phyloP scores from a whole-genome alignment of 1,140 invertebrate species.

The Nymphalis io region DNA sequence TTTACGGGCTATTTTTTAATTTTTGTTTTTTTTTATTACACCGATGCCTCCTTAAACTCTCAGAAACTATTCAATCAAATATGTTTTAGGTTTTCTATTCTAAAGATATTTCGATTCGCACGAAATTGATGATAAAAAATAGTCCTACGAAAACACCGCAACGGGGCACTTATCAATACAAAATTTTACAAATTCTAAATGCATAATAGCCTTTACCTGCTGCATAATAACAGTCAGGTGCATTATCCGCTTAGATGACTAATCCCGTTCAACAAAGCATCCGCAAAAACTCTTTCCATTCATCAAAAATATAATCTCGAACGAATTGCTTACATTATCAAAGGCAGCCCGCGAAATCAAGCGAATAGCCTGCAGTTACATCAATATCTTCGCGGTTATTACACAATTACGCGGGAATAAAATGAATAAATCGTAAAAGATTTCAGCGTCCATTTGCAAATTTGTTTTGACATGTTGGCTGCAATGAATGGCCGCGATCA shows the following conservation, averaged over 20 bases:
- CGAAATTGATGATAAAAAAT: background rate
- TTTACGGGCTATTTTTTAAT: too few relatives aligned
- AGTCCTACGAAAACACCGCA: constrained; percentile 62
- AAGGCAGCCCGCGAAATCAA: constrained; percentile 50
- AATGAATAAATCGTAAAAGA: constrained; percentile 34
- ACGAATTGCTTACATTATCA: constrained; percentile 53
- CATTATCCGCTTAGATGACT: constrained; percentile 61
- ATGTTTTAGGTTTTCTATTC: background rate
- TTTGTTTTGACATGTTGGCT: constrained; percentile 70
- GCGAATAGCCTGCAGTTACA: constrained; percentile 44
- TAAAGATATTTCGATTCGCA: background rate
- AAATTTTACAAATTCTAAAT: constrained; percentile 30
- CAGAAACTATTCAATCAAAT: too few relatives aligned
- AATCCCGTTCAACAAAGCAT: constrained; percentile 56
- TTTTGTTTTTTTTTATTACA: too few relatives aligned
- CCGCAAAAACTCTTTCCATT: constrained; percentile 59
- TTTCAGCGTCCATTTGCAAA: constrained; percentile 52
- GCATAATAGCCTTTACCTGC: constrained; percentile 54
- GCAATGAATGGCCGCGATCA: constrained; percentile 50
- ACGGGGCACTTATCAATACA: constrained; percentile 48
- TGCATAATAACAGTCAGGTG: constrained; percentile 64
- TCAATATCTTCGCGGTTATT: constrained; percentile 68
- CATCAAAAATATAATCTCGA: constrained; percentile 64
- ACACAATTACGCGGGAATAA: constrained; percentile 45
- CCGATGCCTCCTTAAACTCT: too few relatives aligned